Evolutionary conservation across 2,797 vertebrate species (phyloP).

Genomic region (Danio choprae): DNA sequence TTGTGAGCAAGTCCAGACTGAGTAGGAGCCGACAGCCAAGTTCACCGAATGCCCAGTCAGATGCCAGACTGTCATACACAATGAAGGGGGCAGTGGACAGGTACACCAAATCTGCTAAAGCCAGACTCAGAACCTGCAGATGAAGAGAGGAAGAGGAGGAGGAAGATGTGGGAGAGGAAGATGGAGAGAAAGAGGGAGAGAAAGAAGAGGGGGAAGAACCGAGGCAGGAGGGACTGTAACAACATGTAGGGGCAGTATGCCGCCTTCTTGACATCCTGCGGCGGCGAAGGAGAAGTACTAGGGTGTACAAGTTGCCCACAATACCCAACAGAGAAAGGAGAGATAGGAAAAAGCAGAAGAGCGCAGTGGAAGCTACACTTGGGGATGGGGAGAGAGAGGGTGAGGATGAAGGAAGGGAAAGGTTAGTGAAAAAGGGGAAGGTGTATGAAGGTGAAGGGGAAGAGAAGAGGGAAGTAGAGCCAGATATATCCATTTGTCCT

Average conservation of each 20-base stretch:
- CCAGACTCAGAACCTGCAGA: constrained; percentile 86
- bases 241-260: constrained; percentile 65
- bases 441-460: constrained; percentile 69
- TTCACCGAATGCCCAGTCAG: constrained; percentile 87
- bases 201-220: constrained; percentile 68
- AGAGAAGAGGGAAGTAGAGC: constrained; percentile 65
- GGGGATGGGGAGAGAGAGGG: constrained; percentile 78
- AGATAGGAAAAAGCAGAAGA: constrained; percentile 81
- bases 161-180: constrained; percentile 74
- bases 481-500: constrained; percentile 73
- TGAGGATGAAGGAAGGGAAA: constrained; percentile 70
- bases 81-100: constrained; percentile 88
- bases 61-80: constrained; percentile 83
- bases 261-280: constrained; percentile 71
- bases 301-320: constrained; percentile 83
- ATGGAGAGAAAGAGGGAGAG: constrained; percentile 68
- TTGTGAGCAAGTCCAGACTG: constrained; percentile 87
- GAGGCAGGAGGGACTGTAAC: constrained; percentile 70
- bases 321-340: constrained; percentile 83
- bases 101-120: constrained; percentile 87
- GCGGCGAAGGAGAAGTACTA: constrained; percentile 80
- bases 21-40: constrained; percentile 84
- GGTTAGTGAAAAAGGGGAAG: constrained; percentile 69
- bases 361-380: constrained; percentile 79
- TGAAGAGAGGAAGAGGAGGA: constrained; percentile 81